These are phyloP conservation scores for Macrotus californicus DNA, from an alignment of 2,113 vertebrate genomes.

Conservation along the genomic window DNA sequence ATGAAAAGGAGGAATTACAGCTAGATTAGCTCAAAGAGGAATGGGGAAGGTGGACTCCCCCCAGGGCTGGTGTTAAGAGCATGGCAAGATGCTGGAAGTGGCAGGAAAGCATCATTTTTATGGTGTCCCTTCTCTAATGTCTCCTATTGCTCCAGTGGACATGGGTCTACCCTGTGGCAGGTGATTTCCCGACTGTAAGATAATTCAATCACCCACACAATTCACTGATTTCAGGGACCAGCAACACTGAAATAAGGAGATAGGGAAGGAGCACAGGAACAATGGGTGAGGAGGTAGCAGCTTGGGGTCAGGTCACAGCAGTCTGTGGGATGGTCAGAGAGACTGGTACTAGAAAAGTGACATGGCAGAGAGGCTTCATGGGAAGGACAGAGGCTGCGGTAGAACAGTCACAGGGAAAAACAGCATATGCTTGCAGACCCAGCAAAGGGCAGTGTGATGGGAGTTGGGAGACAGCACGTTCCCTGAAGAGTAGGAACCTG, in stretches of 20 bases:
- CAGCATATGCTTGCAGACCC: neutral
- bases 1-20: neutral
- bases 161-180: neutral
- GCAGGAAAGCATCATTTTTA: neutral
- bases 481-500: accelerated
- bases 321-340: neutral
- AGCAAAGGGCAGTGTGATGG: accelerated
- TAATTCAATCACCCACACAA: neutral
- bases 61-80: neutral
- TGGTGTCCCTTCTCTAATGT: neutral
- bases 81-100: neutral
- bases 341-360: neutral
- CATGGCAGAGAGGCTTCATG: neutral
- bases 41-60: neutral
- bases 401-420: neutral
- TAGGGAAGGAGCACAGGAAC: neutral
- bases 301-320: neutral
- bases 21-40: neutral
- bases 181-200: neutral
- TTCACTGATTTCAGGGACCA: neutral
- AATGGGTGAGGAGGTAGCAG: neutral
- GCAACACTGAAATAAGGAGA: neutral
- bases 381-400: neutral
- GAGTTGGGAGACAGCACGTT: neutral
- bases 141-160: neutral